A percentile compares a stretch with the other conserved stretches of the same genome.
Evolutionary conservation across 2,888 invertebrate species (phyloP).

Genomic region (Plagodis pulveraria): DNA sequence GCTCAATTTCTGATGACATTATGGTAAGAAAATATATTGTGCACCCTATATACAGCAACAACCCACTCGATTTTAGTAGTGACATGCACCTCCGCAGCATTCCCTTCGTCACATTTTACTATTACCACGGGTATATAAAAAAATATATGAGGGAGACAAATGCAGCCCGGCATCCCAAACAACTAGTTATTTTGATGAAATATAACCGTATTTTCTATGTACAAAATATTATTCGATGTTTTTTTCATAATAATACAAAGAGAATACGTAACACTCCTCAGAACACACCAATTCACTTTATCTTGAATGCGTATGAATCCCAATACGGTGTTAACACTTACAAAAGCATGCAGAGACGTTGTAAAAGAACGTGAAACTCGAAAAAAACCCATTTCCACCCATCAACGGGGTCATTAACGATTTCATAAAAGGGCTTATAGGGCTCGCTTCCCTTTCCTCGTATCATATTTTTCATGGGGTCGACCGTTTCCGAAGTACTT

Average conservation of each 20-base stretch:
- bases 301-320: constrained; percentile 29
- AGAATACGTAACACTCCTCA: background rate
- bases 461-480: constrained; percentile 75
- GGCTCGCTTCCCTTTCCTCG: constrained; percentile 67
- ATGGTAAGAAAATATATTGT: too few relatives aligned
- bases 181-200: too few relatives aligned
- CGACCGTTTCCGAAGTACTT: constrained; percentile 70
- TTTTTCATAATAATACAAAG: background rate
- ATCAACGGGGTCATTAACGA: constrained; percentile 76
- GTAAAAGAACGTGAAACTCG: constrained; percentile 57
- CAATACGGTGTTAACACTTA: constrained; percentile 42
- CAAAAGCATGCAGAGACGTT: constrained; percentile 55
- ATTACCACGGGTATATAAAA: too few relatives aligned
- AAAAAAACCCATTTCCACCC: constrained; percentile 61
- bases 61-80: too few relatives aligned
- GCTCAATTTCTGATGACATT: too few relatives aligned
- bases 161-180: too few relatives aligned
- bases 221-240: too few relatives aligned
- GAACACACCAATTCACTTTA: constrained; percentile 24
- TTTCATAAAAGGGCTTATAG: constrained; percentile 78
- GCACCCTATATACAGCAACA: too few relatives aligned
- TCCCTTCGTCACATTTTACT: too few relatives aligned
- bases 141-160: too few relatives aligned
- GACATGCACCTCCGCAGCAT: too few relatives aligned
- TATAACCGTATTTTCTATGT: too few relatives aligned